Conservation (phyloP, 2,113 vertebrate genomes). For the Cariama cristata region DNA sequence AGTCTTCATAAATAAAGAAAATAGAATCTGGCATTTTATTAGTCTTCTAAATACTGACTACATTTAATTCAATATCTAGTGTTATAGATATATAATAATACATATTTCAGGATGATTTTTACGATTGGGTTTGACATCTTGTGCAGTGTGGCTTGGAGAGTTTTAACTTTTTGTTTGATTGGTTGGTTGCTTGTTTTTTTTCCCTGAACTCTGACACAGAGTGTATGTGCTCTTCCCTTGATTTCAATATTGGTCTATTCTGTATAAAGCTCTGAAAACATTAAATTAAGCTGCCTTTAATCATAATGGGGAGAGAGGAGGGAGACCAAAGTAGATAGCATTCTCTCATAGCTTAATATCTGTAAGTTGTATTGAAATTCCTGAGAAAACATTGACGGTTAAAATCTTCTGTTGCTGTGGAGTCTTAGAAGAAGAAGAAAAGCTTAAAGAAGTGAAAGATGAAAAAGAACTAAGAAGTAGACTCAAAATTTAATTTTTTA, state of each 20-base stretch:
- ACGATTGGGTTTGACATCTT: neutral
- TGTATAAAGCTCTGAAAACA: neutral
- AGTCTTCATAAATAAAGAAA: neutral
- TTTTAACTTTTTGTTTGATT: neutral
- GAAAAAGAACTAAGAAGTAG: neutral
- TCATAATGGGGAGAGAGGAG: neutral
- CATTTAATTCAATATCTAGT: neutral
- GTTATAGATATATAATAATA: neutral
- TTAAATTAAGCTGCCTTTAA: neutral
- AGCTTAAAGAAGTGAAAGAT: neutral
- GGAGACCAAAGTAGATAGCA: neutral
- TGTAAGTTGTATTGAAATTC: neutral
- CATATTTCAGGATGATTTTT: neutral
- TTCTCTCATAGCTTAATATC: neutral
- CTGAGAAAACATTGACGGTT: neutral
- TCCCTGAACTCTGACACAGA: neutral
- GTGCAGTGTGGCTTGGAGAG: fast-evolving
- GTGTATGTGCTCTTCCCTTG: neutral
- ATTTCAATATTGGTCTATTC: neutral
- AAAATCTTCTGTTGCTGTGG: neutral
- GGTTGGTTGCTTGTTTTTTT: neutral
- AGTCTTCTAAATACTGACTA: neutral
- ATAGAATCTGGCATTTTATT: neutral
- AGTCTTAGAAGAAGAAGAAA: neutral
- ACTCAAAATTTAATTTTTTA: neutral